These are phyloP conservation scores for Xenopus borealis DNA, from an alignment of 2,113 vertebrate genomes.

Conservation along the genomic window DNA sequence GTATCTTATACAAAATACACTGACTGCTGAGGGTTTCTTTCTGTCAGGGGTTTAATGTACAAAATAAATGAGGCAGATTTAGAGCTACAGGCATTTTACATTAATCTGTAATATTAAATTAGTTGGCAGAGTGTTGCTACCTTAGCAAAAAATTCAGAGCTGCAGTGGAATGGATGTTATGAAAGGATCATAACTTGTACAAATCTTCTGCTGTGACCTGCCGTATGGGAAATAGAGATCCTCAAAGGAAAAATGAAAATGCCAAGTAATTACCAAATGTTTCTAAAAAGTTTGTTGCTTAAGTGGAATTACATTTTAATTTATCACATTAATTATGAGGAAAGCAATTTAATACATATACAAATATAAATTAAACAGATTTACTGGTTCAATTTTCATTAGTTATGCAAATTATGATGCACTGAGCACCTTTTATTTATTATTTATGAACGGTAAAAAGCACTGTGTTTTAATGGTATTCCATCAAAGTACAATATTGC, in stretches of 20 bases:
- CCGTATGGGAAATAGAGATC: conserved; percentile 33
- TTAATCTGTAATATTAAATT: conserved; percentile 39
- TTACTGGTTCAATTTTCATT: not conserved
- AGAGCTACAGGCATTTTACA: conserved; percentile 36
- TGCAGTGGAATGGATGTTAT: conserved; percentile 20
- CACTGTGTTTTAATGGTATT: not conserved
- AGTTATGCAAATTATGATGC: not conserved
- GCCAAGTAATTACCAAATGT: conserved; percentile 23
- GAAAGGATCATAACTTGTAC: conserved; percentile 31
- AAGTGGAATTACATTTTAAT: not conserved
- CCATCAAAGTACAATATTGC: too few species aligned
- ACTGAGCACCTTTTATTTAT: not conserved
- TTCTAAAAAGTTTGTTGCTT: not conserved
- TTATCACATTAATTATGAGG: not conserved
- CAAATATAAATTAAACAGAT: conserved; percentile 3
- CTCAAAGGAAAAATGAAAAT: conserved; percentile 25
- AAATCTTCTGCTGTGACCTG: conserved; percentile 32
- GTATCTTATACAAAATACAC: conserved; percentile 26
- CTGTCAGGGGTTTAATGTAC: conserved; percentile 32
- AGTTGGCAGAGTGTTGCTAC: conserved; percentile 33
- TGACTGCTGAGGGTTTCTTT: conserved; percentile 33
- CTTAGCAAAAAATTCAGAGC: conserved; percentile 29
- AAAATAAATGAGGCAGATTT: conserved; percentile 34
- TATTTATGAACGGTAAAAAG: not conserved
- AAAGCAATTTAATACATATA: not conserved